Evolutionary conservation across 2,888 invertebrate genomes (phyloP), one percentile per base, ranked within the genome.

Genomic region (Leistus spinibarbis): DNA sequence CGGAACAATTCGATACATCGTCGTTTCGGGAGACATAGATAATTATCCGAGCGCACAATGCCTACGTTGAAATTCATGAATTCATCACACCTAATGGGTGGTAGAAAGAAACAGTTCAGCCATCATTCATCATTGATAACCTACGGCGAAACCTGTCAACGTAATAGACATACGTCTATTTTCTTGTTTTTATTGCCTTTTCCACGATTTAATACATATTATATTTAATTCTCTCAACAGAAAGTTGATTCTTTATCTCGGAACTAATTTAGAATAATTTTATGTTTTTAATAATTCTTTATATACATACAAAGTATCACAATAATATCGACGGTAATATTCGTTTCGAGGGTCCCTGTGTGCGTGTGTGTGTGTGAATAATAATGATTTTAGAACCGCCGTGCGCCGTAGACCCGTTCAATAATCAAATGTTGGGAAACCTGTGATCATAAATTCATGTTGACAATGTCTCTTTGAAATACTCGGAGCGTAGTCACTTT

Each of bases 51-150:
- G 40, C 7, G 56, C 56, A 72, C 72, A 72, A 72, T 40, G 40
- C n/a, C n/a, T n/a, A n/a, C 63, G 72, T 64, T 20, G 71, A 65
- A 62, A 56, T 72, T 72, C 66, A 72, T 72, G 72, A 72, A 72
- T 72, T 65, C 65, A 65, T 72, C 40, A 17, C 60, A 60, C 20
- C 60, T 4, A 22, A 19, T 40, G 40, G 40, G 40, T 10, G 40
- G 40, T 40, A 40, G 40, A 40, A 3, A 40, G 7, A 40, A n/a
- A n/a, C n/a, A n/a, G n/a, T 40, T 40, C 9, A 17, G 19, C 23
- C 65, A 72, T 72, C 72, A 72, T 72, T 65, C 72, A 72, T 72
- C 72, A 72, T 27, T 56, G 53, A 53, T 54, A 24, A 20, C 60
- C 53, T 40, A 19, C 53, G 62, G 22, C 53, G 24, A 40, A 23